Evolutionary conservation across 2,888 invertebrate species (phyloP).

Genomic region (Drosophila neutralis): DNA sequence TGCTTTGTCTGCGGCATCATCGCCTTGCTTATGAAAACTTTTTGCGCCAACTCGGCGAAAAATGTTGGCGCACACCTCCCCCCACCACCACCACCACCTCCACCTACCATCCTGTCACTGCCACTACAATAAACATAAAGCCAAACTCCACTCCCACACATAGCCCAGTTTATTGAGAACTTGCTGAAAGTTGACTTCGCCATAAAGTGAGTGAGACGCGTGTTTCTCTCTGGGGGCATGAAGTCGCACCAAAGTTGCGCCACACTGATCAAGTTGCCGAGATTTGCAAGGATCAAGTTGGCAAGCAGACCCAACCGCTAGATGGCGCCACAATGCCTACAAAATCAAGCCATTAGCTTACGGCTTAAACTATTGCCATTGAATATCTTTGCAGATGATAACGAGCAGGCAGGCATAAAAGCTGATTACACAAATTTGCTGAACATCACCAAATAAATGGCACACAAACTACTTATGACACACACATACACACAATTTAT

Average conservation of each 20-base stretch:
- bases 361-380: not conserved
- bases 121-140: not conserved
- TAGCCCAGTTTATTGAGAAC: conserved; percentile 50
- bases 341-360: not conserved
- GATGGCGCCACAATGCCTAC: conserved; percentile 7
- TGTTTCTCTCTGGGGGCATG: conserved; percentile 7
- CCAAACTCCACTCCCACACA: not conserved
- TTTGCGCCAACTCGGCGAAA: conserved; percentile 41
- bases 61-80: not conserved
- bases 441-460: not conserved
- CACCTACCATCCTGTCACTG: not conserved
- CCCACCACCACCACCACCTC: not conserved
- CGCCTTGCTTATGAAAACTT: conserved; percentile 38
- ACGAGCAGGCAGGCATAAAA: not conserved
- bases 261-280: conserved; percentile 46
- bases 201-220: not conserved
- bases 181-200: conserved; percentile 51
- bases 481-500: not conserved
- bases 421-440: not conserved
- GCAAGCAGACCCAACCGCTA: conserved; percentile 2
- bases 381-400: not conserved
- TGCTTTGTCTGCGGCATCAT: conserved; percentile 40
- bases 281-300: conserved; percentile 42
- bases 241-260: conserved; percentile 24
- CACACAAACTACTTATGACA: not conserved